Conservation (phyloP, 2,888 invertebrate species). For the Catotricha subobsoleta region DNA sequence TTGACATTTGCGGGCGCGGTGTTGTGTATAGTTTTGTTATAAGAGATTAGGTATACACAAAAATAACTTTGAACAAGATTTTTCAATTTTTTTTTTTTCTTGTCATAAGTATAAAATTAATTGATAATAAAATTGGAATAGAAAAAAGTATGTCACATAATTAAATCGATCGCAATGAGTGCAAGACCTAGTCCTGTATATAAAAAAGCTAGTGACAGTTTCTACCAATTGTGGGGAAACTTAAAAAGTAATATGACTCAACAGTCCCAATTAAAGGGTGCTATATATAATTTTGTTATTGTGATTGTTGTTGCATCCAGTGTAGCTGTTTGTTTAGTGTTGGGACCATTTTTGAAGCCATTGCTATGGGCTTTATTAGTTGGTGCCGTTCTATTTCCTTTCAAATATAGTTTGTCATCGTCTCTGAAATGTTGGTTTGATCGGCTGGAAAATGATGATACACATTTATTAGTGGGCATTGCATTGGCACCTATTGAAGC, state of each 20-base stretch:
- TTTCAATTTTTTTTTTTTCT: neutral
- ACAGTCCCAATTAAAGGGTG: conserved; percentile 19
- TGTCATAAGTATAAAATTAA: neutral
- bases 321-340: conserved; percentile 57
- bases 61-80: neutral
- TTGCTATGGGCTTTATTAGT: conserved; percentile 89
- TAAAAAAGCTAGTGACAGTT: conserved; percentile 7
- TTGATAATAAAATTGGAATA: neutral
- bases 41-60: neutral
- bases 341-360: conserved; percentile 85
- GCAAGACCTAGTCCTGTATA: conserved; percentile 5
- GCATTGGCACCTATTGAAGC: conserved; percentile 55
- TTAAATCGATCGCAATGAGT: conserved; percentile 1
- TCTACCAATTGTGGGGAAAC: conserved; percentile 8
- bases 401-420: conserved; percentile 66
- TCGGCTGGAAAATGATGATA: conserved; percentile 43
- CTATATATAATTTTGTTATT: conserved; percentile 28
- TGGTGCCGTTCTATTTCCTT: conserved; percentile 93
- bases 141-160: neutral
- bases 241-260: conserved; percentile 6
- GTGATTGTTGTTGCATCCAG: conserved; percentile 25
- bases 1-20: neutral
- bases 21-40: neutral
- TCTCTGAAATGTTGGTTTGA: conserved; percentile 64
- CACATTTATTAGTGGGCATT: conserved; percentile 41